A percentile compares a stretch with the other conserved stretches of the same genome.
These are phyloP conservation scores for Chunga burmeisteri DNA, from an alignment of 2,113 vertebrate genomes.

Conservation along the genomic window DNA sequence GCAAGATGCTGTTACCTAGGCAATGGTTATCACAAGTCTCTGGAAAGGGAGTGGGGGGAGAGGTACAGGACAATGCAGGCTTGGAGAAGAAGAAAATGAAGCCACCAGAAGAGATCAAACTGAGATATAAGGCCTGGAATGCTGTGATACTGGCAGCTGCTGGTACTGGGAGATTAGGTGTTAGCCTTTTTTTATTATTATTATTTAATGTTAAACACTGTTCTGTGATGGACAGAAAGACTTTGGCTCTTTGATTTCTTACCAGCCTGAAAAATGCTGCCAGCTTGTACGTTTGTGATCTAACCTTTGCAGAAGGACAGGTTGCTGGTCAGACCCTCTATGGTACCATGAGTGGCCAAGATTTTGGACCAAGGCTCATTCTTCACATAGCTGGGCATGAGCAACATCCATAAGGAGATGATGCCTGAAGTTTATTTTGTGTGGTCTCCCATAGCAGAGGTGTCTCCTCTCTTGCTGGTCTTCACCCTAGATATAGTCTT, in stretches of 20 bases:
- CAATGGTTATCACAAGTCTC: constrained; percentile 43
- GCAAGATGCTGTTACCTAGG: constrained; percentile 67
- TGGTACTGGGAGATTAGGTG: background rate
- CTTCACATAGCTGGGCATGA: background rate
- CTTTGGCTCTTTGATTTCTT: background rate
- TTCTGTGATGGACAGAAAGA: background rate
- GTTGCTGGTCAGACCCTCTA: rapidly evolving
- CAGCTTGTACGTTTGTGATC: background rate
- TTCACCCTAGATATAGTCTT: background rate
- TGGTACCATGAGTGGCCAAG: background rate
- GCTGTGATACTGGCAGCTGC: background rate
- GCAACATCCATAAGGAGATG: background rate
- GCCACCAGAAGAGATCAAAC: background rate
- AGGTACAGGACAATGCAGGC: background rate
- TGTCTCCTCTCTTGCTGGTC: background rate
- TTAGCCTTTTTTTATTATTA: background rate
- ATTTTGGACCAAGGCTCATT: background rate
- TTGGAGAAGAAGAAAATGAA: background rate
- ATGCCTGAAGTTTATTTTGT: background rate
- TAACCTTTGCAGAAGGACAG: background rate
- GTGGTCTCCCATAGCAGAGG: background rate
- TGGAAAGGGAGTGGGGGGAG: background rate
- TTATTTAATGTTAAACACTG: background rate
- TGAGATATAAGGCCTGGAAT: background rate
- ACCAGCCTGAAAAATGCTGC: background rate